Base-by-base conservation (phyloP, 2,797 vertebrate genomes). In the Oreochromis mossambicus region DNA sequence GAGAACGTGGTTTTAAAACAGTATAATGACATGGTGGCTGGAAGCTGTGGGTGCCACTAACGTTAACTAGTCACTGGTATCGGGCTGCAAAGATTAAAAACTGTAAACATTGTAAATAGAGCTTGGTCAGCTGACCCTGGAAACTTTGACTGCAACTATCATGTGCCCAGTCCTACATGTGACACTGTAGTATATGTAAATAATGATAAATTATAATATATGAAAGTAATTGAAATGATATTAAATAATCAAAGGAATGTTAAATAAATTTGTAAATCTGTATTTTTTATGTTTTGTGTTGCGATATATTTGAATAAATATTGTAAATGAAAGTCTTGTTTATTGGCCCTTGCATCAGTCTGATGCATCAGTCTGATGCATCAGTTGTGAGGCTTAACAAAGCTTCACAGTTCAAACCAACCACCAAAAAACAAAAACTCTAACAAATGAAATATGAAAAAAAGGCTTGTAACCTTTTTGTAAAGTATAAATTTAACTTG, bases 1-100 rank as follows among this genome's bases (percentile, higher is more conserved):
- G 97, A 97, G 91, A 97, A 97, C 1, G 97, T 97, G 75, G 97
- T 97, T 66, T 91, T 97, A 19, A 97, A 97, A 91, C 97, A 97
- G 92, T 97, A 97, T 4, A 96, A 97, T 3, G 96, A 97, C 88
- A 97, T 97, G 97, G 97, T 97, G 81, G 97, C 97, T 1, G 97
- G 96, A 73, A 97, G 96, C 94, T 97, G 97, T 14, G 97, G 97
- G 73, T 97, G 97, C 84, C 97, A 97, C 83, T 97, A 94, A 92
- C 80, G 11, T 21, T 34, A 21, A 5, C 36, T 7, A 1, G 36
- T 78, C 14, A 8, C n/a, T 8, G 5, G 7, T 17, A n/a, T 46
- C 1, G 19, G 80, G 46, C 51, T 58, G 80, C 21, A 78, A 83
- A 70, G 63, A 73, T 76, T 7, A 32, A 73, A 0, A 48, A 63